These are phyloP conservation scores for Aurelia aurita DNA, from an alignment of 30 jellyfish, hydroid and myxozoan genomes.

Conservation along the genomic window DNA sequence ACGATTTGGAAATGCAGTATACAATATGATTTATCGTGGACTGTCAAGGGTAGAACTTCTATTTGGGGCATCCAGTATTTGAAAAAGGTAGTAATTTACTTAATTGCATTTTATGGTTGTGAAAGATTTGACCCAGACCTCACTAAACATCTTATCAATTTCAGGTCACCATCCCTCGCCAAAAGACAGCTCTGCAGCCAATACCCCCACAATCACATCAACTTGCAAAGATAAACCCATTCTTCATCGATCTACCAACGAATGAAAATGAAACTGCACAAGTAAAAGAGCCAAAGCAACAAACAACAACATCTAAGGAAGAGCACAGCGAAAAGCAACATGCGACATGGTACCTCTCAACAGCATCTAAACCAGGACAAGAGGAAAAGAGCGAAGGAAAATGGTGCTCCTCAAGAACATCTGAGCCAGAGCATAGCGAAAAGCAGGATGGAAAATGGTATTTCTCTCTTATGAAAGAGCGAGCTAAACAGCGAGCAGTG, in stretches of 20 bases:
- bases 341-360: background rate
- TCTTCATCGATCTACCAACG: slow-evolving; percentile 18
- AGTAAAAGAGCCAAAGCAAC: background rate
- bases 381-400: background rate
- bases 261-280: slow-evolving; percentile 5
- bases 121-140: too few relatives aligned
- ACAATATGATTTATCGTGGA: too few relatives aligned
- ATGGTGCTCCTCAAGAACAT: background rate
- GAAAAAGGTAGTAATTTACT: too few relatives aligned
- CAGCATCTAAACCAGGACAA: background rate
- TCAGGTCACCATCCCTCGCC: slow-evolving; percentile 12
- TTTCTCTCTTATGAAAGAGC: slow-evolving; percentile 43
- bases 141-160: too few relatives aligned
- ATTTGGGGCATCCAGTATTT: too few relatives aligned
- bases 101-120: too few relatives aligned
- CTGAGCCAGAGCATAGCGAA: too few relatives aligned
- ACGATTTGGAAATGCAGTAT: too few relatives aligned
- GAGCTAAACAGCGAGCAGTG: slow-evolving; percentile 57
- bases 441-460: slow-evolving; percentile 56
- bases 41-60: too few relatives aligned
- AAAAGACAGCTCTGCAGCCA: slow-evolving; percentile 45
- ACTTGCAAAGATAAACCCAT: slow-evolving; percentile 43
- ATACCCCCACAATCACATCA: slow-evolving; percentile 43
- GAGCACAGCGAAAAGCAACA: background rate
- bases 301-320: background rate